Evolutionary conservation across 2,113 vertebrate species (phyloP).

Genomic region (Bos indicus): DNA sequence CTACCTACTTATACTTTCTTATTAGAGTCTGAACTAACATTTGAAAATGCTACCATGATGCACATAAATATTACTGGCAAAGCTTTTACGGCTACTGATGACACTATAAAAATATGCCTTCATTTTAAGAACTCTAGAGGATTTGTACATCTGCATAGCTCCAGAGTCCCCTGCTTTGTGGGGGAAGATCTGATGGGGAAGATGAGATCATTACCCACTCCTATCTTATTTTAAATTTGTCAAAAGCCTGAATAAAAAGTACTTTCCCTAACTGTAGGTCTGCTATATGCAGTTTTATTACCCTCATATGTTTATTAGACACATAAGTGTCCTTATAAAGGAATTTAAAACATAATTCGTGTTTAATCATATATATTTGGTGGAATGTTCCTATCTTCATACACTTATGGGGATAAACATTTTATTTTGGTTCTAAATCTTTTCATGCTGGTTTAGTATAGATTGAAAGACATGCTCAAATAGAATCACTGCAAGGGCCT

Average conservation of each 20-base stretch:
- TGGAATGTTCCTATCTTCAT: not conserved
- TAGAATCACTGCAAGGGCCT: not conserved
- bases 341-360: not conserved
- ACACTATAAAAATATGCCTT: conserved; percentile 46
- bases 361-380: not conserved
- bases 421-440: not conserved
- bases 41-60: conserved; percentile 36
- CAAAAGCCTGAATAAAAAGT: conserved; percentile 39
- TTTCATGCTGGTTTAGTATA: not conserved
- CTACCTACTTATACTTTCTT: conserved; percentile 54
- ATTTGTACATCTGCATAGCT: conserved; percentile 40
- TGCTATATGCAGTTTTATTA: conserved; percentile 13
- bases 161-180: conserved; percentile 27
- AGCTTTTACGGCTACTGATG: conserved; percentile 33
- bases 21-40: conserved; percentile 29
- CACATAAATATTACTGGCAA: conserved; percentile 29
- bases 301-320: not conserved
- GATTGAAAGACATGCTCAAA: not conserved
- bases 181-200: conserved; percentile 8
- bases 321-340: not conserved
- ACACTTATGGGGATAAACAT: not conserved
- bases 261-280: conserved; percentile 8
- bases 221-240: conserved; percentile 16
- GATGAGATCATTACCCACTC: conserved; percentile 48
- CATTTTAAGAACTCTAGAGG: conserved; percentile 47